Conservation (phyloP, 2,888 invertebrate species). For the Dione vanillae region DNA sequence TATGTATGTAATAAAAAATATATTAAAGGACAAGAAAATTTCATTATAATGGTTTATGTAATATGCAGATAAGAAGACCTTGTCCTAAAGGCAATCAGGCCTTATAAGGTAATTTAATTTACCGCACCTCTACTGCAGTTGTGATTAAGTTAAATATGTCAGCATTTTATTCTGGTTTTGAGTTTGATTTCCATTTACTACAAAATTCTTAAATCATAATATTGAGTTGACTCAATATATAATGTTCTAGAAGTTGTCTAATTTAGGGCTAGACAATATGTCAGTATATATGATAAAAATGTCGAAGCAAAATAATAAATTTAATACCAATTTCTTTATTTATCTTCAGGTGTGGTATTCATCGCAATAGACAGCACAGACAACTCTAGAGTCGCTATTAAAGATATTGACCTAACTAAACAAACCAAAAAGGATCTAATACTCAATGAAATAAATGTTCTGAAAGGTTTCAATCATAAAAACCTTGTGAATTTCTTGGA, state of each 20-base stretch:
- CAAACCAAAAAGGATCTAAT: conserved; percentile 98
- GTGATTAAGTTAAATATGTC: neutral
- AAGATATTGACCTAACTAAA: conserved; percentile 97
- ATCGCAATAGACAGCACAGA: conserved; percentile 92
- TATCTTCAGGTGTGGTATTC: conserved; percentile 90
- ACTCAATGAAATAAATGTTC: conserved; percentile 96
- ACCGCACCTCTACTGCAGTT: no score
- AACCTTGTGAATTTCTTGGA: conserved; percentile 98
- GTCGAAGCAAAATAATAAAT: no score
- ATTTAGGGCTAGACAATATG: no score
- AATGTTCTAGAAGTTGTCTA: no score
- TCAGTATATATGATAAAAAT: no score
- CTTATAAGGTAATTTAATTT: conserved; percentile 18
- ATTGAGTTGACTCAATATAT: no score
- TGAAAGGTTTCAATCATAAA: conserved; percentile 95
- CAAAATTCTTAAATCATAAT: no score
- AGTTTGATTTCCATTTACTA: neutral
- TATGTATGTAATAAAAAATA: neutral
- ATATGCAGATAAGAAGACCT: conserved; percentile 5
- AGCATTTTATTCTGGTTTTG: neutral
- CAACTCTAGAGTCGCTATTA: conserved; percentile 94
- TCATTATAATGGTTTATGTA: conserved; percentile 7
- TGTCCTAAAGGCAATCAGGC: conserved; percentile 13
- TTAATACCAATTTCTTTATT: conserved; percentile 11
- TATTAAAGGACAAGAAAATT: neutral